Evolutionary conservation across 2,888 invertebrate genomes (phyloP).

Genomic region (Acanthosoma haemorrhoidale): DNA sequence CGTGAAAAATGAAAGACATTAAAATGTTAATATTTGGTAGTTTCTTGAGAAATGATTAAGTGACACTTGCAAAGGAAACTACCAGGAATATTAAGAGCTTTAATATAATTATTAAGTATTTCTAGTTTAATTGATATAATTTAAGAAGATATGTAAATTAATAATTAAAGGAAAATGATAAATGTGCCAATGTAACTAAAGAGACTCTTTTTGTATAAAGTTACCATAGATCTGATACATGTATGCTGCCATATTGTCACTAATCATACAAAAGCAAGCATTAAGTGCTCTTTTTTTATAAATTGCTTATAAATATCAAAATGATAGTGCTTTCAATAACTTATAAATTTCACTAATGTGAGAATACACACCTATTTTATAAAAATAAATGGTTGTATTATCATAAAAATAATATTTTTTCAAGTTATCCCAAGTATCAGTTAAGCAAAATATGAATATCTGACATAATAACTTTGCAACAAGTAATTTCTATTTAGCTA

Average conservation of each 20-base stretch:
- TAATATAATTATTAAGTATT: constrained; percentile 11
- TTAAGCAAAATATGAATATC: too few relatives aligned
- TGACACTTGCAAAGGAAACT: neutral
- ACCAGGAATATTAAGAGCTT: neutral
- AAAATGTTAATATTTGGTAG: neutral
- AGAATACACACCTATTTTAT: too few relatives aligned
- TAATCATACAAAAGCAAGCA: neutral
- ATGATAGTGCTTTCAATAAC: too few relatives aligned
- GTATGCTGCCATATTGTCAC: neutral
- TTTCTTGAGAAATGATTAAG: neutral
- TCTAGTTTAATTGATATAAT: neutral
- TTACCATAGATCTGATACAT: constrained; percentile 27
- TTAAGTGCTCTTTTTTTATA: too few relatives aligned
- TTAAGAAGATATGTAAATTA: too few relatives aligned
- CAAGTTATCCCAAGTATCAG: too few relatives aligned
- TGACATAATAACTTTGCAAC: too few relatives aligned
- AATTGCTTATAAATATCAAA: too few relatives aligned
- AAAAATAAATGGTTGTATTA: too few relatives aligned
- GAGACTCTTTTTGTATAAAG: constrained; percentile 22
- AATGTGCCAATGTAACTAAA: constrained; percentile 19
- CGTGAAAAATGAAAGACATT: neutral
- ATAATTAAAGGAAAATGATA: neutral
- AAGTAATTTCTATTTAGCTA: too few relatives aligned
- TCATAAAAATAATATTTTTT: too few relatives aligned
- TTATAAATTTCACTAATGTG: too few relatives aligned